phyloP scores from a whole-genome alignment of 1,140 invertebrate species.

The Drosophila nasuta region DNA sequence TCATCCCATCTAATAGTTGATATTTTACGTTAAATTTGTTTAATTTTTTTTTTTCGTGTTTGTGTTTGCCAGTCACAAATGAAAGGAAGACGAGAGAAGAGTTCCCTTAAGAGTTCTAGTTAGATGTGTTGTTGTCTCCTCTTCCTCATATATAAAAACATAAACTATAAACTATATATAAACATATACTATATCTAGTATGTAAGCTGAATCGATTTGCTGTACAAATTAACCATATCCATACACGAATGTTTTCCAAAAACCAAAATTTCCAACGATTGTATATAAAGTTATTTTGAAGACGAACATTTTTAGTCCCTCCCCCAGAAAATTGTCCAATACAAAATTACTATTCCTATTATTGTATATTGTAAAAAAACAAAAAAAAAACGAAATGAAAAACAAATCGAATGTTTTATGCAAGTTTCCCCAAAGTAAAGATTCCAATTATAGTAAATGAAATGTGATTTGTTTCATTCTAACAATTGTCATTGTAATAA shows the following conservation, averaged over 20 bases:
- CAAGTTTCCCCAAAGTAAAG: slow-evolving; percentile 11
- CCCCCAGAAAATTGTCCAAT: neutral
- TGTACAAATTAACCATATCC: slow-evolving; percentile 54
- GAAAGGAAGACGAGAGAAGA: neutral
- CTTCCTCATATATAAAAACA: slow-evolving; percentile 5
- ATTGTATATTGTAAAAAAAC: slow-evolving; percentile 20
- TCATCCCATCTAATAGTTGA: slow-evolving; percentile 23
- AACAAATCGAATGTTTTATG: slow-evolving; percentile 3
- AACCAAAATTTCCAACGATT: slow-evolving; percentile 12
- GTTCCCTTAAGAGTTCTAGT: slow-evolving; percentile 1
- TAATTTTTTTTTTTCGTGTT: too few relatives aligned
- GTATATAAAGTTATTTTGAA: slow-evolving; percentile 23
- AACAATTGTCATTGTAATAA: too few relatives aligned
- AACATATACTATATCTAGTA: slow-evolving; percentile 5
- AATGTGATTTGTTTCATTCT: slow-evolving; percentile 1
- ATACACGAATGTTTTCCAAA: slow-evolving; percentile 39
- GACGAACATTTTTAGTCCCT: neutral
- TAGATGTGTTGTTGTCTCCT: slow-evolving; percentile 22
- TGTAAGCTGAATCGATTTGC: slow-evolving; percentile 26
- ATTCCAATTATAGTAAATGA: neutral
- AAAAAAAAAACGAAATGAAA: slow-evolving; percentile 9
- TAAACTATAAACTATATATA: neutral
- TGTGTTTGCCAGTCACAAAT: neutral
- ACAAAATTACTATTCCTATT: slow-evolving; percentile 23
- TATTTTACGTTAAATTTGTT: slow-evolving; percentile 3